Conservation (phyloP, 2,888 invertebrate genomes). For the Thereva unica region DNA sequence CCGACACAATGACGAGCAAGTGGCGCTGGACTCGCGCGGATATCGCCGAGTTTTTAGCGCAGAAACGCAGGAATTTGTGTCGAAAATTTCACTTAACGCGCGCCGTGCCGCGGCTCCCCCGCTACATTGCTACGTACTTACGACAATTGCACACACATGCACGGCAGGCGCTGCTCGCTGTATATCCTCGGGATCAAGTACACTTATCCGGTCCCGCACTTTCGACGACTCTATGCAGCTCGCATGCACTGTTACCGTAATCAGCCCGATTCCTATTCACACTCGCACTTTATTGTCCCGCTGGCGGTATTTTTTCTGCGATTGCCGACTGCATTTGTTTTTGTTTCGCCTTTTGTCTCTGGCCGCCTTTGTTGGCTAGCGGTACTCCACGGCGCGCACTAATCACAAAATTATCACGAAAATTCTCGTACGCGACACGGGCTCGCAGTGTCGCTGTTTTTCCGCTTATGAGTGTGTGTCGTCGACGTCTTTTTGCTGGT, state of each 20-base stretch:
- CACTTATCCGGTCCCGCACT: no score
- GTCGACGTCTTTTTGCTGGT: slow-evolving; percentile 13
- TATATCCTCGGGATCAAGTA: no score
- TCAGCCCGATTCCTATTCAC: slow-evolving; percentile 3
- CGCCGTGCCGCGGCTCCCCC: neutral
- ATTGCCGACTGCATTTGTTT: slow-evolving; percentile 17
- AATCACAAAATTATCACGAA: slow-evolving; percentile 31
- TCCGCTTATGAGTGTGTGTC: slow-evolving; percentile 7
- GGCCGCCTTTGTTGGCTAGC: slow-evolving; percentile 8
- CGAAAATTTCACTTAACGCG: slow-evolving; percentile 9
- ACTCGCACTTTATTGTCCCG: slow-evolving; percentile 4
- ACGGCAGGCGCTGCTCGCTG: neutral
- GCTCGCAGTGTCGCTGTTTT: slow-evolving; percentile 13
- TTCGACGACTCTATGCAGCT: neutral
- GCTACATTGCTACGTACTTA: slow-evolving; percentile 3
- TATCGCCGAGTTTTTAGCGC: neutral
- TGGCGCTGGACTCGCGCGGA: neutral
- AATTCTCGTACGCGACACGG: slow-evolving; percentile 16
- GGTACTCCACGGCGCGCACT: slow-evolving; percentile 26
- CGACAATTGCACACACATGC: neutral
- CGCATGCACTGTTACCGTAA: slow-evolving; percentile 1
- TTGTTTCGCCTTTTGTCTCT: slow-evolving; percentile 8
- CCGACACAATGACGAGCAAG: neutral
- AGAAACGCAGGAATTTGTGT: neutral
- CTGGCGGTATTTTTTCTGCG: slow-evolving; percentile 1